phyloP scores from a whole-genome alignment of 2,888 invertebrate species.

The Xylota sylvarum region DNA sequence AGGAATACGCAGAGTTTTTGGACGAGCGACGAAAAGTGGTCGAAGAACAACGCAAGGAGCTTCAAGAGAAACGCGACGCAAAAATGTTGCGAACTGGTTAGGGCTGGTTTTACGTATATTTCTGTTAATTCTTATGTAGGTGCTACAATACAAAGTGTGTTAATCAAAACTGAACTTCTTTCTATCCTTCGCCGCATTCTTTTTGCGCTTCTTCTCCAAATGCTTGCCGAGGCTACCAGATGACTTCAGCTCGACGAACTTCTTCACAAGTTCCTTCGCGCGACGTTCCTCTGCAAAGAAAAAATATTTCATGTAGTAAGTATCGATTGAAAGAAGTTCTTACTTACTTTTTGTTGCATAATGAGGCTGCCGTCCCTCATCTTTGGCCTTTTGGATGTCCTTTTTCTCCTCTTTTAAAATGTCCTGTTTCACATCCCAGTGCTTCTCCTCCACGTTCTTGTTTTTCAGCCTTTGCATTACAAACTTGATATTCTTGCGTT shows the following conservation, averaged over 20 bases:
- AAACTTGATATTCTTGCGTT: conserved; percentile 88
- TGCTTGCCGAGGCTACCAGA: conserved; percentile 92
- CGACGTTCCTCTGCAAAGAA: conserved; percentile 90
- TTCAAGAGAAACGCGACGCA: conserved; percentile 94
- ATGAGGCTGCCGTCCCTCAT: conserved; percentile 89
- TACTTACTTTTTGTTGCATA: conserved; percentile 90
- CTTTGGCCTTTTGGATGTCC: conserved; percentile 87
- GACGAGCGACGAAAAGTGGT: conserved; percentile 90
- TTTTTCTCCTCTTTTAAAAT: conserved; percentile 86
- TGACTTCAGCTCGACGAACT: conserved; percentile 92
- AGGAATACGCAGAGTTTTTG: conserved; percentile 93
- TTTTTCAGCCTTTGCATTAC: conserved; percentile 92
- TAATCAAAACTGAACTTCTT: conserved; percentile 83
- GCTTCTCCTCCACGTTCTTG: conserved; percentile 89
- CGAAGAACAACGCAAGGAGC: conserved; percentile 90
- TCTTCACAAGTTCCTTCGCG: conserved; percentile 90
- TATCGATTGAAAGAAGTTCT: neutral
- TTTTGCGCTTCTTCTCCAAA: conserved; percentile 92
- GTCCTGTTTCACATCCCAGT: conserved; percentile 86
- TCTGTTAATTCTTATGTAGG: conserved; percentile 57
- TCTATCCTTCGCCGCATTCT: conserved; percentile 86
- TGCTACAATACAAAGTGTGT: conserved; percentile 30
- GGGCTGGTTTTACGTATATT: conserved; percentile 62
- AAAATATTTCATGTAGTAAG: neutral
- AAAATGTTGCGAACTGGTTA: conserved; percentile 94